Evolutionary conservation across 1,140 invertebrate species (phyloP).

Genomic region (Spodoptera litura): DNA sequence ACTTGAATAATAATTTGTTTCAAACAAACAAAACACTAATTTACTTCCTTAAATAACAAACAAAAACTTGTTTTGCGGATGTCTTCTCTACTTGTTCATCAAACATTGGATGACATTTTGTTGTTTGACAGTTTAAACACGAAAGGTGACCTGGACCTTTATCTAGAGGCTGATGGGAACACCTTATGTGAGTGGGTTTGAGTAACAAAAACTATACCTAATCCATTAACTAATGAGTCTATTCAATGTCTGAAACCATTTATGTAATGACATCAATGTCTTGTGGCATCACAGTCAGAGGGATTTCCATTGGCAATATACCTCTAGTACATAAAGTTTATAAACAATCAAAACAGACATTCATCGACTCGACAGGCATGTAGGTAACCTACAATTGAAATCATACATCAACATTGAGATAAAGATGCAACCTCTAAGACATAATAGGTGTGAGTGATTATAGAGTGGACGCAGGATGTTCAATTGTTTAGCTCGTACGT

Average conservation of each 20-base stretch:
- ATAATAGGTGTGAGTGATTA: constrained; percentile 33
- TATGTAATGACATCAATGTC: constrained; percentile 19
- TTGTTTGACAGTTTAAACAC: constrained; percentile 4
- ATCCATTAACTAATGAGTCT: constrained; percentile 20
- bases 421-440: constrained; percentile 6
- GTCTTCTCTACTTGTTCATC: neutral
- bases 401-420: constrained; percentile 1
- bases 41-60: too few relatives aligned
- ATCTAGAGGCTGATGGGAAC: neutral
- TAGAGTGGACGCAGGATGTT: constrained; percentile 26
- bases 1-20: too few relatives aligned
- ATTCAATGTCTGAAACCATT: constrained; percentile 17
- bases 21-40: too few relatives aligned
- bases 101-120: constrained; percentile 9
- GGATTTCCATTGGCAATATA: neutral
- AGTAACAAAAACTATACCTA: constrained; percentile 8
- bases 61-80: neutral
- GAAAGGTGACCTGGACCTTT: constrained; percentile 8
- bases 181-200: neutral
- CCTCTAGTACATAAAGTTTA: neutral
- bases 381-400: constrained; percentile 3
- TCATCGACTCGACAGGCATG: neutral
- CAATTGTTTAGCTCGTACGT: constrained; percentile 32
- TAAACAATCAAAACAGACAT: neutral
- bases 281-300: neutral